Evolutionary conservation across 2,113 vertebrate genomes (phyloP).

Genomic region (Ploceus nigricollis): DNA sequence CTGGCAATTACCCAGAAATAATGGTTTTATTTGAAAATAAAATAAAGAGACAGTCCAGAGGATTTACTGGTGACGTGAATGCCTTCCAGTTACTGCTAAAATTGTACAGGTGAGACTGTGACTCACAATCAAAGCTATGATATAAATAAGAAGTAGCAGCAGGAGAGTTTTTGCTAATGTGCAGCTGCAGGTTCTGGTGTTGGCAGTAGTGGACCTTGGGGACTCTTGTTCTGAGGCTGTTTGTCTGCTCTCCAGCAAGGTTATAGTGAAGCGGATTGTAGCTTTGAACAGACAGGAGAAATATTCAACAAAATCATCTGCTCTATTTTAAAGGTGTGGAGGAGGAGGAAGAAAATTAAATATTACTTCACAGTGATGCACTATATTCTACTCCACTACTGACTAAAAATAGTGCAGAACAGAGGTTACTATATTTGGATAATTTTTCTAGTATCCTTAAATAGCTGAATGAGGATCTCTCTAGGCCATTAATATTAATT

Average conservation of each 20-base stretch:
- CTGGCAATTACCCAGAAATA: not conserved
- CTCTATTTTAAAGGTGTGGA: not conserved
- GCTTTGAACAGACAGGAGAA: not conserved
- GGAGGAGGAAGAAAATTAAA: not conserved
- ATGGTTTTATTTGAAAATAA: not conserved
- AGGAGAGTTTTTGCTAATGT: not conserved
- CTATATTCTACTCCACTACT: not conserved
- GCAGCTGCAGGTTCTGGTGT: not conserved
- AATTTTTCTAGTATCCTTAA: not conserved
- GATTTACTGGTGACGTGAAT: not conserved
- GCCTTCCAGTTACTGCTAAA: not conserved
- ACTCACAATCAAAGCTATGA: not conserved
- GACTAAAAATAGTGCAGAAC: not conserved
- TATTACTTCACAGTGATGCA: not conserved
- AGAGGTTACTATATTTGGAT: not conserved
- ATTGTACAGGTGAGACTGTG: not conserved
- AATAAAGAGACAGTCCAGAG: not conserved
- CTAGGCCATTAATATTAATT: not conserved
- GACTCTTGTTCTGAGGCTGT: not conserved
- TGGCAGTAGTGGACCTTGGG: not conserved
- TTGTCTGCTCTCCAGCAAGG: not conserved
- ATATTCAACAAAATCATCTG: not conserved
- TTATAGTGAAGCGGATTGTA: not conserved
- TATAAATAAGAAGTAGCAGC: not conserved
- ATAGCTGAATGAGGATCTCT: not conserved